Evolutionary conservation across 1,140 invertebrate genomes (phyloP), one percentile per base, ranked within the genome.

Genomic region (Parapsyche elsis): DNA sequence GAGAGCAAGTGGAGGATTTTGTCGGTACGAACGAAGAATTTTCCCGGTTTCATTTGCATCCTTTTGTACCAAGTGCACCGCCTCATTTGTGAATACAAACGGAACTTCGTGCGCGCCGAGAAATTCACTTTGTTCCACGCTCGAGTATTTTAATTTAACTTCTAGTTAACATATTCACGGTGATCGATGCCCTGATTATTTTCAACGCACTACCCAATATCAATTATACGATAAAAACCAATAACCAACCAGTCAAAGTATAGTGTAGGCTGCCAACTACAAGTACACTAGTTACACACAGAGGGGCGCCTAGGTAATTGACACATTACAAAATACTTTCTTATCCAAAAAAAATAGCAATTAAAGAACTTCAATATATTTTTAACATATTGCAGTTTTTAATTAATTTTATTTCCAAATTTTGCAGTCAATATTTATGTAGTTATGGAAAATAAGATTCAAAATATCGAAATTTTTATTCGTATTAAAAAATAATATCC

Each of bases 21-120:
- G 67, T 71, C 30, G 38, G 75, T n/a, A n/a, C 45, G 26, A 23
- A 61, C 76, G 75, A 81, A 49, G 76, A 78, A 53, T 53, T 78
- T 73, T 61, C 16, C 61, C 75, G 64, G 79, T 80, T 80, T 81
- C 75, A 81, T 81, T 81, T 78, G 80, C 80, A 81, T 81, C 77
- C 74, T 76, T 81, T 77, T 81, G 80, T 78, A 57, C 23, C 70
- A 14, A 67, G 44, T 45, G 74, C 21, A 67, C 80, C 80, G 75
- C 64, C 75, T 73, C 59, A 59, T 76, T 76, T 76, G 74, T 76
- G 57, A 59, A 57, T 38, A 10, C 64, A 26, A 23, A 24, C 21
- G 24, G 23, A 67, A 67, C 64, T 30, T 67, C 21, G 64, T 67
- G 24, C 21, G 21, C 24, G 16, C 38, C 67, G 67, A 71, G 30